A percentile compares a stretch with the other conserved stretches of the same genome.
Evolutionary conservation across 2,797 vertebrate species (phyloP).

Genomic region (Anguilla obscura): DNA sequence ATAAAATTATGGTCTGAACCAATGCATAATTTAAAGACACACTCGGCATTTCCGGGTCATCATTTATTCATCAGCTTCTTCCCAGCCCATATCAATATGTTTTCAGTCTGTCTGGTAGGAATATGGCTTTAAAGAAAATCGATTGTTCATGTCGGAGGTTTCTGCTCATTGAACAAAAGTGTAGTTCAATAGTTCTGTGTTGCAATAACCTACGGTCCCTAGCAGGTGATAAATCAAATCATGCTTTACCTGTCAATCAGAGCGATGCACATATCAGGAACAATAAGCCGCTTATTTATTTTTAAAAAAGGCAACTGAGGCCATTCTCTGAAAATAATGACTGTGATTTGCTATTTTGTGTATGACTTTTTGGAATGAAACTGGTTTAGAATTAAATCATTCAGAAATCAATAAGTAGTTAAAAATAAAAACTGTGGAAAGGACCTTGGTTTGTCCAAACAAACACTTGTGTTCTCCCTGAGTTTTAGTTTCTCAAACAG

Average conservation of each 20-base stretch:
- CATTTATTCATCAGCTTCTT: background rate
- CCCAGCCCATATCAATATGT: constrained; percentile 1
- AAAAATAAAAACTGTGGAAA: background rate
- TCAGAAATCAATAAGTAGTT: background rate
- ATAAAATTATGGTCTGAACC: background rate
- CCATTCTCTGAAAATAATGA: background rate
- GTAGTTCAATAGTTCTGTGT: background rate
- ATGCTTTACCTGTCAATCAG: background rate
- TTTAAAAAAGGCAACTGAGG: background rate
- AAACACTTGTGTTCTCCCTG: background rate
- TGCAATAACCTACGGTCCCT: background rate
- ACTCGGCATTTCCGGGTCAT: constrained; percentile 1
- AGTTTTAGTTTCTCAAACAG: background rate
- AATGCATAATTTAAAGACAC: constrained; percentile 4
- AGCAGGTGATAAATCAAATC: background rate
- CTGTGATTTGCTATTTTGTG: background rate
- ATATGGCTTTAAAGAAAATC: constrained; percentile 17
- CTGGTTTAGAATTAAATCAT: background rate
- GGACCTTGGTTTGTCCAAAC: background rate
- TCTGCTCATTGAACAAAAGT: background rate
- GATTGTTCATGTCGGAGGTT: background rate
- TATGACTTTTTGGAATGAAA: background rate
- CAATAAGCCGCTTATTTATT: background rate
- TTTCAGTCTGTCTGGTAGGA: background rate
- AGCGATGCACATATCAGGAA: background rate